Evolutionary conservation across 2,888 invertebrate genomes (phyloP), one percentile per base, ranked within the genome.

Genomic region (Cerastis leucographa): DNA sequence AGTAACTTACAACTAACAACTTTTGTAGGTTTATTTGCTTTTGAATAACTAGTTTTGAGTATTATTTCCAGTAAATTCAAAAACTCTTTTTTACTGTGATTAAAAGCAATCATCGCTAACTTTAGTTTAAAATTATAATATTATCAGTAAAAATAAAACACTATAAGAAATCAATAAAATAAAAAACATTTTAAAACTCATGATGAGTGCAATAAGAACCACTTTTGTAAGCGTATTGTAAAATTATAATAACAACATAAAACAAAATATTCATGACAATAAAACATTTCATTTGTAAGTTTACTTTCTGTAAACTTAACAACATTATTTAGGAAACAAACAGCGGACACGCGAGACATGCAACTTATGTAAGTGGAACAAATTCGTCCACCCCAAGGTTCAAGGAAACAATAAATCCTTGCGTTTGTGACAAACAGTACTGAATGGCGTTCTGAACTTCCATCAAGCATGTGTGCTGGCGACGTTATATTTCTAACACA

Each of bases 381-480:
- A 83, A 83, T 80, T 78, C 54, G 76, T 74, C 64, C 51, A 76
- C 66, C 78, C 67, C 40, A 40, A 54, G 64, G 78, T 78, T 78
- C 62, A 76, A 74, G 74, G 70, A 82, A 78, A 66, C 77, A 46
- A 84, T 77, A 82, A 86, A 86, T 80, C 70, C 59, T 56, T 62
- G 59, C 35, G 12, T 68, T 44, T 56, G 56, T 77, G 67, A 81
- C 77, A 80, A 74, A 84, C 64, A 42, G 65, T 40, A 59, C 42
- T 71, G 72, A 78, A 76, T 74, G 44, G 66, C 73, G 3, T 85
- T 85, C 40, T 54, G 49, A 80, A 67, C 67, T 77, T 80, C 65
- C 68, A 69, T 69, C 73, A 46, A 73, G 59, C 59, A 78, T 40
- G 59, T 51, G 25, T 76, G 64, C 14, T 65, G 40, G 42, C 40